Evolutionary conservation across 2,888 invertebrate genomes (phyloP), one percentile per base, ranked within the genome.

Genomic region (Tenthredo amoena): DNA sequence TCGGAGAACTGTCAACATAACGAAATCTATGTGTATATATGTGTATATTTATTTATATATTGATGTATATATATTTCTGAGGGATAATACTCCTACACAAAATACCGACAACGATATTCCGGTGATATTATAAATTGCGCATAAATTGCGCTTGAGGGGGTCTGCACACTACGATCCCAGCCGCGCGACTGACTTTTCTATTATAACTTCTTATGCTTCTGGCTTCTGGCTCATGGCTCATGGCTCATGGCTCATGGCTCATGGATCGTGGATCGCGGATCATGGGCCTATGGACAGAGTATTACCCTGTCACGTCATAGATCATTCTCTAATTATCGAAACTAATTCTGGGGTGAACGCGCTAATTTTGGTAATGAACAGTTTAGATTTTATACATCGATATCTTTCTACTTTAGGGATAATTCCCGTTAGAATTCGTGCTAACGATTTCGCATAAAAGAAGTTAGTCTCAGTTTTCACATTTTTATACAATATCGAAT

Each of bases 161-260:
- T 83, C 83, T 68, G 68, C n/a, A 83, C 83, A 83, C 68, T 68
- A 40, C 83, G 83, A 15, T 83, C 71, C 47, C 83, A 68, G 68
- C 31, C 83, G 83, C 83, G 83, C 68, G 68, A 83, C 83, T 81
- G 81, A 62, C 43, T 58, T 50, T 26, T 62, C 68, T 83, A 71
- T 68, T 83, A 47, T 50, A 37, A 81, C 58, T 81, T 65, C 50
- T 77, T 47, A 12, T n/a, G 34, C 34, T 34, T 68, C 68, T 68
- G n/a, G 43, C n/a, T 74, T 12, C 6, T 71, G 71, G 37, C 37
- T 71, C 71, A 71, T 71, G 71, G 18, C n/a, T 71, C 71, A 37
- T 37, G 15, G 10, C 9, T 68, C 9, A 40, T 65, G 65, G 65
- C 6, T 58, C 21, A 58, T 58, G 58, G 62, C 7, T 21, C 58